Conservation (phyloP, 2,888 invertebrate species). For the Strigamia maritima region DNA sequence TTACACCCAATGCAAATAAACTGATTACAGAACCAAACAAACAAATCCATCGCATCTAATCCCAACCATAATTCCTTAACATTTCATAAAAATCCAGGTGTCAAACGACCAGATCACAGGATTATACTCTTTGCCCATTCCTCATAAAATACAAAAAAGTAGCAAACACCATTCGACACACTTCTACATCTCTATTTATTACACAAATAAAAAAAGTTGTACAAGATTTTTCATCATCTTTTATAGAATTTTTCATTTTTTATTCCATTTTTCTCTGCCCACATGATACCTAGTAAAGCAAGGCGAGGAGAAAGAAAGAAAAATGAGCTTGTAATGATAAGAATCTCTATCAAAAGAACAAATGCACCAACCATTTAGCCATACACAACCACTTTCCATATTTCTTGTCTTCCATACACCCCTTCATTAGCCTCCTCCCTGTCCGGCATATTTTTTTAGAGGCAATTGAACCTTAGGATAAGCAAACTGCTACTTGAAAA, state of each 20-base stretch:
- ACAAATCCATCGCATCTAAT: background rate
- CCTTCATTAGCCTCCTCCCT: conserved; percentile 23
- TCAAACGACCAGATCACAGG: background rate
- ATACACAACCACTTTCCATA: conserved; percentile 10
- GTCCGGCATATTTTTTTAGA: background rate
- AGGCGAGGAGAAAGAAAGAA: conserved; percentile 7
- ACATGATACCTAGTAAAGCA: background rate
- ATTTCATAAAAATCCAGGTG: conserved; percentile 10
- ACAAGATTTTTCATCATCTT: background rate
- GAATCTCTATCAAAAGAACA: conserved; percentile 11
- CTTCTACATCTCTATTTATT: background rate
- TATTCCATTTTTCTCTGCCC: background rate
- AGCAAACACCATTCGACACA: background rate
- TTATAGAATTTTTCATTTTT: background rate
- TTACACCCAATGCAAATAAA: conserved; percentile 8
- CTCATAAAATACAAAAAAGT: background rate
- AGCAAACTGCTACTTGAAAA: conserved; percentile 14
- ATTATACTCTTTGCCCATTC: background rate
- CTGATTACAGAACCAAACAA: background rate
- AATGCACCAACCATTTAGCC: conserved; percentile 15
- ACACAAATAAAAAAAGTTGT: too few relatives aligned
- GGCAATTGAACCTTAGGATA: conserved; percentile 19
- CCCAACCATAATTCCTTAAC: background rate
- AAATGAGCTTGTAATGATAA: conserved; percentile 11
- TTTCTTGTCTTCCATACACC: conserved; percentile 5